Base-by-base conservation (phyloP, 2,113 vertebrate species). In the Gracilinanus agilis region DNA sequence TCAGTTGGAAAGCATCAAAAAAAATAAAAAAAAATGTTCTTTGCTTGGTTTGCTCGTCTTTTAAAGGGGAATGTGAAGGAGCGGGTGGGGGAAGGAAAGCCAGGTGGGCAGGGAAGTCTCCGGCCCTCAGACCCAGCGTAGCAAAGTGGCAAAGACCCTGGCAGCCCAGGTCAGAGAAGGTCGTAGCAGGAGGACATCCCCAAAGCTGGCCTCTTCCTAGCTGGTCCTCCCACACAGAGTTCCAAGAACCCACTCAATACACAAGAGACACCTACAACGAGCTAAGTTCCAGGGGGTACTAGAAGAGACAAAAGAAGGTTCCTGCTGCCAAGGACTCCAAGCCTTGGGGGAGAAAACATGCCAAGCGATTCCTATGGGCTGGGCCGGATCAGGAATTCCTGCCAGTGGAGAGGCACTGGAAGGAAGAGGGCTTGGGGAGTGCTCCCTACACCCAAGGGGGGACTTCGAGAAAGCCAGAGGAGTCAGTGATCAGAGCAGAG, bases 351-450 rank as follows among this genome's bases (percentile, higher is more conserved):
- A 67, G 10, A 4, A 1, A 67, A 58, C 56, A 24, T 27, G 56
- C 34, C n/a, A n/a, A 11, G 4, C 13, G 13, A 67, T 2, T 6
- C 21, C 19, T n/a, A 40, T 0, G 1, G 19, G 7, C 13, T 16
- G 1, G 67, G 16, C 12, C 2, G 5, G 49, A 49, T 5, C 5
- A 5, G 49, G 49, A 49, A 2, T 49, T 2, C 5, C 5, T 2
- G 49, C 49, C 49, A 49, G 49, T 49, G 67, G 67, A 5, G 1
- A 21, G 67, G 67, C 13, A 1, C n/a, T 40, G 6, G 34, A 83
- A 83, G 5, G 34, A 7, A 75, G 34, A 75, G 34, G 61, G 61
- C 49, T 3, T 49, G 49, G 49, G 49, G 49, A 49, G 5, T 49
- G 49, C 49, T 49, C 49, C 49, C 5, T 2, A 49, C 49, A 3